phyloP scores from a whole-genome alignment of 2,888 invertebrate species.

The Cheiracanthium punctorium region DNA sequence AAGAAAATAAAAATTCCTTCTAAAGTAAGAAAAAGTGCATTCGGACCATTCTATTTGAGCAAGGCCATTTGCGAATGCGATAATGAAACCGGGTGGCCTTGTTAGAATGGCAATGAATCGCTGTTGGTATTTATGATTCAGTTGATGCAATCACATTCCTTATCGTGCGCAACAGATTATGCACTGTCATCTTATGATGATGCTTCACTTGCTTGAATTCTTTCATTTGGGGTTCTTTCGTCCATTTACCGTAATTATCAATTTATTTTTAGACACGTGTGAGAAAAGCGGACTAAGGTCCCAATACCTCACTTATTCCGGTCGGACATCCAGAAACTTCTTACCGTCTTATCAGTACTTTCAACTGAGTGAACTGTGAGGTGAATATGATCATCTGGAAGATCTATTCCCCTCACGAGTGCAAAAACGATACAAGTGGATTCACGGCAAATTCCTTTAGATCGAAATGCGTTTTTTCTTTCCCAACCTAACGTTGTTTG shows the following conservation, averaged over 20 bases:
- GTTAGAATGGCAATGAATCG: conserved; percentile 37
- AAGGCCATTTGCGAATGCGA: conserved; percentile 24
- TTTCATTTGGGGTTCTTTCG: conserved; percentile 14
- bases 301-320: too few species aligned
- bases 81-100: conserved; percentile 59
- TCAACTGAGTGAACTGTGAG: neutral
- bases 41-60: conserved; percentile 17
- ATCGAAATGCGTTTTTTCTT: neutral
- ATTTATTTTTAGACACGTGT: neutral
- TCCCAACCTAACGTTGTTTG: neutral
- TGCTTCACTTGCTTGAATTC: conserved; percentile 31
- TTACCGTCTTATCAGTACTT: neutral
- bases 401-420: neutral
- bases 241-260: neutral
- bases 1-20: too few species aligned
- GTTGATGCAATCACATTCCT: conserved; percentile 40
- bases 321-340: too few species aligned
- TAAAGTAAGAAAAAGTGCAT: neutral
- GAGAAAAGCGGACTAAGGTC: too few species aligned
- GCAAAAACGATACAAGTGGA: neutral
- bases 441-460: neutral
- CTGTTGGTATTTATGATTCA: conserved; percentile 53
- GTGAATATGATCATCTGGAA: neutral
- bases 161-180: conserved; percentile 39
- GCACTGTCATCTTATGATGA: conserved; percentile 19